Conservation (phyloP, 2,888 invertebrate species). For the Hirtodrosophila trivittata region DNA sequence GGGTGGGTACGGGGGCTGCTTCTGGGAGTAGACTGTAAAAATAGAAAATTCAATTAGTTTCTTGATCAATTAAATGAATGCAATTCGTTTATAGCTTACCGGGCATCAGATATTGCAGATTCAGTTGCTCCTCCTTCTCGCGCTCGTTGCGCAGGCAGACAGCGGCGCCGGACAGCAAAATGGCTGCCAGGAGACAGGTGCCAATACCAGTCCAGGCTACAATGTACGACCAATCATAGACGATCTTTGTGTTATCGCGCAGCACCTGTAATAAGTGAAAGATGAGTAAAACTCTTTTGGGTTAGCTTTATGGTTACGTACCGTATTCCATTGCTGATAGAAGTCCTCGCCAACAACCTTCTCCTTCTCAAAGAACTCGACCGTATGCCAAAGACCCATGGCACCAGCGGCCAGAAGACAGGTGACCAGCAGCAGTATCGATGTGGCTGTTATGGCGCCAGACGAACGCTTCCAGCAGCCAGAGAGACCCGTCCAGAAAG, state of each 20-base stretch:
- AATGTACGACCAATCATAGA: conserved; percentile 98
- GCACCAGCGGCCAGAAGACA: conserved; percentile 95
- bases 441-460: conserved; percentile 96
- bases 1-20: conserved; percentile 92
- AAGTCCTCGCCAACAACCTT: conserved; percentile 96
- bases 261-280: conserved; percentile 86
- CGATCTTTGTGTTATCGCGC: conserved; percentile 92
- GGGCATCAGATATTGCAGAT: conserved; percentile 99
- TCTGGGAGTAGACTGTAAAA: conserved; percentile 94
- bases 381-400: conserved; percentile 98
- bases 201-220: conserved; percentile 98
- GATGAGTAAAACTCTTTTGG: background rate
- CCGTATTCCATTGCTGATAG: conserved; percentile 95
- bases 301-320: conserved; percentile 83
- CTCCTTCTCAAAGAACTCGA: conserved; percentile 97
- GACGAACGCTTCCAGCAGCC: conserved; percentile 98
- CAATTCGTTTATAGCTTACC: conserved; percentile 89
- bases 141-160: conserved; percentile 97
- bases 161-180: conserved; percentile 96
- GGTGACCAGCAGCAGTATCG: conserved; percentile 87
- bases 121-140: conserved; percentile 97
- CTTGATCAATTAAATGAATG: background rate
- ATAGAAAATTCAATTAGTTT: conserved; percentile 1
- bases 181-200: conserved; percentile 94
- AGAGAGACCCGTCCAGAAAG: conserved; percentile 97